Base-by-base conservation (phyloP, 2,888 invertebrate genomes). In the Mythimna lalbum region DNA sequence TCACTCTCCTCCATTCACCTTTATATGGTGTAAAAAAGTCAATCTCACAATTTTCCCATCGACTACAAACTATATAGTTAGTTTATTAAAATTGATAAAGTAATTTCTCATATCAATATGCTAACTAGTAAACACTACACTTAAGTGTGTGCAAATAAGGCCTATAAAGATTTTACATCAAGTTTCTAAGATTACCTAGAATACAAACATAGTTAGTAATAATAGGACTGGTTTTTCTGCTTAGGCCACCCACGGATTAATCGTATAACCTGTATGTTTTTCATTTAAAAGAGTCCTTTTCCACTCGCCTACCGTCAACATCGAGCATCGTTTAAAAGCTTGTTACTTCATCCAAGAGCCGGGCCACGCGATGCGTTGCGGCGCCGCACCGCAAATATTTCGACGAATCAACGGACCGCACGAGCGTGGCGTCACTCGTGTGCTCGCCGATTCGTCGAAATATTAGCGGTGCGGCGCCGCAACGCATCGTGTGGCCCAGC, bases 11-110 rank as follows among this genome's bases (percentile, higher is more conserved):
- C n/a, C 6, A n/a, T 0, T 5, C 4, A 17, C 39, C 39, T 5
- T 19, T 47, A 47, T 0, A 47, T 7, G 7, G 17, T 23, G 56
- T 36, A n/a, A 36, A 36, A 56, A 39, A 21, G 14, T 21, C 14
- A 19, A 23, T 12, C 33, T 2, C 39, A 31, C 4, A 47, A 23
- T 52, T 23, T 52, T 50, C 31, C 31, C 39, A 39, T 14, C 21
- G 6, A 23, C 31, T 5, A 0, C 47, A 49, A 49, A 49, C 47
- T 21, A 10, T 12, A 0, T 39, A 43, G 6, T 1, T 36, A 66
- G 27, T 70, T 21, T 57, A 61, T 62, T 70, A 27, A 27, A 60
- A 70, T 61, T 47, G 70, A 73, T 72, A 2, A 47, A 65, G 47
- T 47, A 27, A 59, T 52, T 72, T 72, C 2, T 57, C 43, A 36